Conservation (phyloP, 2,888 invertebrate genomes). For the Drosophila nigricruria region DNA sequence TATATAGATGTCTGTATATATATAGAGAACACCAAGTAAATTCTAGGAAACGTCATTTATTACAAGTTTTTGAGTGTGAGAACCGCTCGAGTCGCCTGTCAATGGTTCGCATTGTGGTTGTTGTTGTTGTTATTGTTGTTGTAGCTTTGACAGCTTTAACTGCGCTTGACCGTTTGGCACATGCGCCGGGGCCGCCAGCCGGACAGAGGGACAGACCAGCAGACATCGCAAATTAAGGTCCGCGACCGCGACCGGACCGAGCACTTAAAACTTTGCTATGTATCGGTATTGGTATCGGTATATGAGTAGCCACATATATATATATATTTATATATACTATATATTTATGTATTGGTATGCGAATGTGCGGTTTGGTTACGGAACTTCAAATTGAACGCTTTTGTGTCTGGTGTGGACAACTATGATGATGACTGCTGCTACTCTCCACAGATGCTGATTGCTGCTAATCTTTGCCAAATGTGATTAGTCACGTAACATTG, state of each 20-base stretch:
- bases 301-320: constrained; percentile 8
- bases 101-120: constrained; percentile 69
- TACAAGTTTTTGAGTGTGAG: constrained; percentile 76
- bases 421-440: constrained; percentile 74
- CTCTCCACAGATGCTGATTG: constrained; percentile 68
- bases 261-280: constrained; percentile 65
- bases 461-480: constrained; percentile 78
- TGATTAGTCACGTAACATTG: constrained; percentile 82
- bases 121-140: constrained; percentile 34
- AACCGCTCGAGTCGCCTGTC: constrained; percentile 73
- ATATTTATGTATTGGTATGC: background rate
- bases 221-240: constrained; percentile 77
- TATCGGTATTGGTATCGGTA: constrained; percentile 53
- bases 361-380: constrained; percentile 67
- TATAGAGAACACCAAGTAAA: constrained; percentile 44
- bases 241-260: constrained; percentile 69
- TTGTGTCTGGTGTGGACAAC: constrained; percentile 78
- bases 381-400: constrained; percentile 70
- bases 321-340: background rate
- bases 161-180: constrained; percentile 81
- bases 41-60: constrained; percentile 81
- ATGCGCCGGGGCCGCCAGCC: constrained; percentile 65
- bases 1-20: constrained; percentile 3
- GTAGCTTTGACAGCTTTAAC: constrained; percentile 75
- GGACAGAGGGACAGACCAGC: constrained; percentile 49